These are phyloP conservation scores for Eupsittula cactorum DNA, from an alignment of 2,113 vertebrate species.

Conservation along the genomic window DNA sequence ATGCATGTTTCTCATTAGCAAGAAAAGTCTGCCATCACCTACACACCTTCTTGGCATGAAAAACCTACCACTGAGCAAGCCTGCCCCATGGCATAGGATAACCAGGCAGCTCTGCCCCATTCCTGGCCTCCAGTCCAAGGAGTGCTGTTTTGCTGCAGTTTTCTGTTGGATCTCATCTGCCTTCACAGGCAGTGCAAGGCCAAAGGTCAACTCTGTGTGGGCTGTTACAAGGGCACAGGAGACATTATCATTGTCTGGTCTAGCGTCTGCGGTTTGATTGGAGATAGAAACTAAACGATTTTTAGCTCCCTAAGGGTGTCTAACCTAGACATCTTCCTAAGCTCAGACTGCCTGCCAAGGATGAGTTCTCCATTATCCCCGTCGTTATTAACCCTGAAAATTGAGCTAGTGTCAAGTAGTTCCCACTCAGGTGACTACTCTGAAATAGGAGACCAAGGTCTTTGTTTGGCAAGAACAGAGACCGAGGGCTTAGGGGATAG, in stretches of 20 bases:
- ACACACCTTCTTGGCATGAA: not conserved
- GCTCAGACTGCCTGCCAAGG: not conserved
- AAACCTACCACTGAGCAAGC: not conserved
- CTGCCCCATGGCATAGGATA: rapidly evolving
- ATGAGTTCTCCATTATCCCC: not conserved
- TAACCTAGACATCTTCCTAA: not conserved
- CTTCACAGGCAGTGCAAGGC: not conserved
- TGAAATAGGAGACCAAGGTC: not conserved
- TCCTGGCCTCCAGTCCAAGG: not conserved
- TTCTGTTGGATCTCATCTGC: not conserved
- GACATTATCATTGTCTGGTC: not conserved
- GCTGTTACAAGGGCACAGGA: not conserved
- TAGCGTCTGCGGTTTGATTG: not conserved
- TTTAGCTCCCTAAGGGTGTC: not conserved
- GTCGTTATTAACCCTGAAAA: not conserved
- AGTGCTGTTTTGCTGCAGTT: not conserved
- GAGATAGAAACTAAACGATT: not conserved
- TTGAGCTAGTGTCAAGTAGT: not conserved
- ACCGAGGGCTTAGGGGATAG: not conserved
- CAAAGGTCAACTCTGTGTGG: not conserved
- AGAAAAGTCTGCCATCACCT: not conserved
- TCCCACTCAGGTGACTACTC: not conserved
- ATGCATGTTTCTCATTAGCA: not conserved
- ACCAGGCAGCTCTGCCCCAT: not conserved
- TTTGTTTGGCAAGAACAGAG: not conserved